phyloP scores from a whole-genome alignment of 1,140 invertebrate genomes.

The Atta cephalotes region DNA sequence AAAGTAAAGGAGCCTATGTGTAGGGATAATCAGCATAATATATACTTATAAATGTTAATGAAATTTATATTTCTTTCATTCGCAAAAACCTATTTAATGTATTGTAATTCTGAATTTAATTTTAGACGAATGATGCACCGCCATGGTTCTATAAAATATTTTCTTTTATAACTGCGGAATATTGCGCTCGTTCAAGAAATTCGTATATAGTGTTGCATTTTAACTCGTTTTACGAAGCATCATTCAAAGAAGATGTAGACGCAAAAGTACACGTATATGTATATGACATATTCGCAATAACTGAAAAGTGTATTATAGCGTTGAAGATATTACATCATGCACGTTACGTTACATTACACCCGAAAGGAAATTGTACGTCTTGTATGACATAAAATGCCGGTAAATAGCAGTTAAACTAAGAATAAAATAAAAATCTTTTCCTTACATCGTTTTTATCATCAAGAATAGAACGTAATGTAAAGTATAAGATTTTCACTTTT shows the following conservation, averaged over 20 bases:
- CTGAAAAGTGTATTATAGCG: conserved; percentile 51
- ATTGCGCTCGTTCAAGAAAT: conserved; percentile 42
- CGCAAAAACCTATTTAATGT: conserved; percentile 30
- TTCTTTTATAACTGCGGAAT: conserved; percentile 43
- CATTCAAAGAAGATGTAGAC: conserved; percentile 51
- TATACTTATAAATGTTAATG: conserved; percentile 14
- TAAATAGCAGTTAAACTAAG: conserved; percentile 22
- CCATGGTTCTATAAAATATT: conserved; percentile 21
- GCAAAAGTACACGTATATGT: conserved; percentile 1
- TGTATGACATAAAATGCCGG: neutral
- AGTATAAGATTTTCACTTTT: neutral
- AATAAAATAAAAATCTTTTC: neutral
- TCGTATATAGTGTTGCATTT: conserved; percentile 43
- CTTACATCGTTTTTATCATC: neutral
- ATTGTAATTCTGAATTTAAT: conserved; percentile 44
- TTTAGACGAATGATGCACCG: conserved; percentile 13
- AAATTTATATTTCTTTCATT: conserved; percentile 38
- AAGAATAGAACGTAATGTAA: neutral
- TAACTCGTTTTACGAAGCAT: conserved; percentile 57
- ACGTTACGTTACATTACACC: conserved; percentile 43
- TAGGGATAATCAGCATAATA: neutral
- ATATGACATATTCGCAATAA: conserved; percentile 45
- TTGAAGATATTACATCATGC: conserved; percentile 43
- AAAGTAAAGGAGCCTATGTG: neutral
- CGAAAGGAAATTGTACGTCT: conserved; percentile 40